Base-by-base conservation (phyloP, 2,888 invertebrate genomes). In the Crepidodera aurea region DNA sequence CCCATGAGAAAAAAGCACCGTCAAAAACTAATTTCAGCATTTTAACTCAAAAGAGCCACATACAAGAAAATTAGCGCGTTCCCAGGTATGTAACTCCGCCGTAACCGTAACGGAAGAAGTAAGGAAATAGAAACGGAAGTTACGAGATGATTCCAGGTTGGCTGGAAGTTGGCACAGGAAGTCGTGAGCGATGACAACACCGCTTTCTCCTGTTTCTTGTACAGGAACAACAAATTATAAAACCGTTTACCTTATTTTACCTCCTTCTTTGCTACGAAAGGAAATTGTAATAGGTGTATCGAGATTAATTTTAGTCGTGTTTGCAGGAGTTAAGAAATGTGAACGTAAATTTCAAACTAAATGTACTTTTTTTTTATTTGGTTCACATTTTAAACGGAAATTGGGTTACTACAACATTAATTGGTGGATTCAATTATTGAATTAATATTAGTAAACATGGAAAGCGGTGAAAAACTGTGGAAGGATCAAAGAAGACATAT, bases 41-140 rank as follows among this genome's bases (percentile, higher is more conserved):
- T 8, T 7, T 32, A 10, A 32, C 32, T 8, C 6, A n/a, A 32
- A 32, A 10, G 4, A 3, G 2, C 7, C 2, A 37, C 12, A 15
- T 37, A 37, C 5, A 37, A 13, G 37, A 12, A 37, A 37, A 37
- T 15, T 15, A 37, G 10, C 37, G 5, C 5, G 15, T 37, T 46
- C 16, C 22, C 42, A 46, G 13, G 46, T 46, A 46, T 13, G 25
- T 46, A 46, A 25, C 46, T 22, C 27, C n/a, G 22, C 22, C n/a
- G 46, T 27, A 40, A 34, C 40, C 15, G 40, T 15, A 16, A 40
- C 40, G 40, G 53, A 53, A 53, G 13, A 18, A 12, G 40, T 25
- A 15, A 40, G 53, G 40, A 40, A 53, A 53, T 40, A 53, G 39
- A 53, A 53, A 16, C 53, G 53, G 53, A 53, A 53, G 53, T 53